Conservation (phyloP, 1,140 invertebrate species). For the Armadillidium nasatum region DNA sequence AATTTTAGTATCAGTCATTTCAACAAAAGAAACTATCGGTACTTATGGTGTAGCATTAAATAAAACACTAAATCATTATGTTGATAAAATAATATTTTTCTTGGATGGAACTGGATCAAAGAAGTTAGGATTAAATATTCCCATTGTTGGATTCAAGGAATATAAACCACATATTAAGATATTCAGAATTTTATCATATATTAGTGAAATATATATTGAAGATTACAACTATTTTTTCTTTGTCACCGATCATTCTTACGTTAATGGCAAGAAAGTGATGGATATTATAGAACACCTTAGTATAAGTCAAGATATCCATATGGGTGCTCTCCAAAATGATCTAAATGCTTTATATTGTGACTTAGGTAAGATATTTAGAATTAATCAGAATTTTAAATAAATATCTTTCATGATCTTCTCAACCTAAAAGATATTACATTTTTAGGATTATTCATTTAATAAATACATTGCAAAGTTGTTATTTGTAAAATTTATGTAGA, state of each 20-base stretch:
- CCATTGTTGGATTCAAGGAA: conserved; percentile 50
- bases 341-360: conserved; percentile 33
- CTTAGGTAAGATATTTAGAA: conserved; percentile 29
- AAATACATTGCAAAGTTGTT: too few species aligned
- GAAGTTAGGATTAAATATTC: conserved; percentile 51
- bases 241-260: conserved; percentile 70
- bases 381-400: not conserved
- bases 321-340: conserved; percentile 54
- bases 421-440: too few species aligned
- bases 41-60: conserved; percentile 70
- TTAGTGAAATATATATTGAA: conserved; percentile 78
- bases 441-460: too few species aligned
- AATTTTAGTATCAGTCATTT: conserved; percentile 77
- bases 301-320: conserved; percentile 72
- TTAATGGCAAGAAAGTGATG: conserved; percentile 66
- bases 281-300: conserved; percentile 69
- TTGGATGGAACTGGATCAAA: conserved; percentile 64
- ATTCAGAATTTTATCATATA: conserved; percentile 72
- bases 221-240: conserved; percentile 88
- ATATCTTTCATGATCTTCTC: too few species aligned
- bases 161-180: conserved; percentile 47
- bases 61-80: conserved; percentile 69
- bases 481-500: too few species aligned
- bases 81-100: conserved; percentile 70
- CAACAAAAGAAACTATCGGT: conserved; percentile 64